Conservation (phyloP, 2,888 invertebrate species). For the Ferdinandea cuprea region DNA sequence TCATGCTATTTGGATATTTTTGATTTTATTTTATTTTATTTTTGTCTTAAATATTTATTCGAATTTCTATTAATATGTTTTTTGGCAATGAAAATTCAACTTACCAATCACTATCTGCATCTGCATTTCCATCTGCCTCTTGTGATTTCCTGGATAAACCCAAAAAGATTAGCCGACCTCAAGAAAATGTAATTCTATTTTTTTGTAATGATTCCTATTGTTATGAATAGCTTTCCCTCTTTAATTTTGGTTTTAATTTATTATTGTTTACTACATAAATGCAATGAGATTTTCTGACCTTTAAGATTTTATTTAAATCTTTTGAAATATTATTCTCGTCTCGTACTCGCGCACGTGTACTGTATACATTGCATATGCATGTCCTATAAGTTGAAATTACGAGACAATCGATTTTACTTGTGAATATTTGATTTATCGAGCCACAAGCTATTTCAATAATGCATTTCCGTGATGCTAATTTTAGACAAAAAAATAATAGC, state of each 20-base stretch:
- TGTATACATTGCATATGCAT: background rate
- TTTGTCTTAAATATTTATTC: constrained; percentile 27
- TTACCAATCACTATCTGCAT: constrained; percentile 83
- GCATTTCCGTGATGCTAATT: background rate
- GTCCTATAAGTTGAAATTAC: background rate
- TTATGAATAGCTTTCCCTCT: constrained; percentile 14
- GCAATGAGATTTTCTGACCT: background rate
- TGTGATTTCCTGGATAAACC: constrained; percentile 80
- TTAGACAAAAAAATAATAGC: background rate
- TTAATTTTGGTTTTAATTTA: constrained; percentile 2
- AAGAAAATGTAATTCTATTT: constrained; percentile 45
- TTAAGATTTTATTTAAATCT: background rate
- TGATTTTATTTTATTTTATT: background rate
- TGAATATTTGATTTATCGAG: background rate
- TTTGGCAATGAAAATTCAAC: constrained; percentile 69
- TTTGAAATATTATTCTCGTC: too few relatives aligned
- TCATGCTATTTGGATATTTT: constrained; percentile 50
- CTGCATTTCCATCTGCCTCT: constrained; percentile 81
- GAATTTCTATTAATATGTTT: constrained; percentile 41
- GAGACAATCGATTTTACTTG: background rate
- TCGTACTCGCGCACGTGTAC: background rate
- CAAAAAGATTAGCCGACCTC: constrained; percentile 77
- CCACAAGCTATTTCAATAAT: background rate
- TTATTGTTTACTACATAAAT: background rate
- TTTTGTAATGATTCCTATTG: constrained; percentile 29